A percentile compares a stretch with the other conserved stretches of the same genome.
phyloP scores from a whole-genome alignment of 2,113 vertebrate genomes.

The Malurus elegans region DNA sequence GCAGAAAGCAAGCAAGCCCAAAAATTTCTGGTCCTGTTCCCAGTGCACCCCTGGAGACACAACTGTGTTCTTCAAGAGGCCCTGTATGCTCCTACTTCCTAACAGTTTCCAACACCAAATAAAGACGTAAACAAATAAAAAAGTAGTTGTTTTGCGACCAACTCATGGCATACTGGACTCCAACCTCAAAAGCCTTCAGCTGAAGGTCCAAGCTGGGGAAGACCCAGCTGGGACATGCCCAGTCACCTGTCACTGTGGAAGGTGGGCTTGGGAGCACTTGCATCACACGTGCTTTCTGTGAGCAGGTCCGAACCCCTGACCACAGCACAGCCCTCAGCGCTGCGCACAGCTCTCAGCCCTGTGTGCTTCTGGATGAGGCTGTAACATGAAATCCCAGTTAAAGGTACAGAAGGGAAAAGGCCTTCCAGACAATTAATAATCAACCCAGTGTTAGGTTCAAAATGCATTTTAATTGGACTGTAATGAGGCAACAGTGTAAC shows the following conservation, averaged over 20 bases:
- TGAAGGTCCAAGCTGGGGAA: background rate
- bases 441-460: background rate
- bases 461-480: background rate
- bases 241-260: background rate
- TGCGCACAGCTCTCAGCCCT: background rate
- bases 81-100: background rate
- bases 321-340: fast-evolving
- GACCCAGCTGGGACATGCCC: background rate
- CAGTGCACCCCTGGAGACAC: background rate
- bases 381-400: background rate
- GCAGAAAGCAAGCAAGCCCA: background rate
- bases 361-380: background rate
- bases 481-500: background rate
- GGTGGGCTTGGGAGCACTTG: fast-evolving
- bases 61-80: background rate
- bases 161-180: fast-evolving
- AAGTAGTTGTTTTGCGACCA: background rate
- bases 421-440: constrained; percentile 28
- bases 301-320: fast-evolving
- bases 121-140: background rate
- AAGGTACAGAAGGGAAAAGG: constrained; percentile 37
- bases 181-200: background rate
- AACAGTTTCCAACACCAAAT: background rate
- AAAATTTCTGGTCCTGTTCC: background rate
- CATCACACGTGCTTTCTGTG: fast-evolving